Evolutionary conservation across 2,888 invertebrate species (phyloP), one percentile per base, ranked within the genome.

Genomic region (Idaea dimidiata): DNA sequence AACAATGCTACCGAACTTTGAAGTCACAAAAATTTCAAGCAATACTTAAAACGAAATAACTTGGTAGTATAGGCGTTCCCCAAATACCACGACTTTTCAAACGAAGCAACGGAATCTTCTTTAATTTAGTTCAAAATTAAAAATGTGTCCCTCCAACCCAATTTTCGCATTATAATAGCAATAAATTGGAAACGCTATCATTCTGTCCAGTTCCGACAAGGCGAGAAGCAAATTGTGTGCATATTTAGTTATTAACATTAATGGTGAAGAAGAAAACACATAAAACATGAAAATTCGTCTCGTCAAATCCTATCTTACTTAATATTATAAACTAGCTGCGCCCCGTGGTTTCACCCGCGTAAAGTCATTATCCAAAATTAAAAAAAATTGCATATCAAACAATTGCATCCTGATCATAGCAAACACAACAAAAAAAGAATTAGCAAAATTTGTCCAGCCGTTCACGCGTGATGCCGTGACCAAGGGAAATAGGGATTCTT

Each of bases 121-220:
- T 86, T 87, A 85, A 85, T 84, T 86, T 83, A 74, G 79, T 69
- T 74, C 79, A 75, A 83, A 86, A 88, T 89, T 88, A 88, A 87
- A 89, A 89, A 86, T 83, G 79, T 80, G 78, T 75, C 80, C 78
- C 78, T 82, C 62, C 64, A 54, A 77, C 72, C 73, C 74, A 71
- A 84, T 84, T 88, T 82, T 79, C 84, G 85, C 87, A 86, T 82
- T 87, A 79, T 83, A 87, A 84, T 79, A 79, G 80, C 80, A 73
- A 85, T 87, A 84, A 88, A 86, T 85, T 81, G 80, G 76, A 70
- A 80, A 83, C 74, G 77, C 79, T 43, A 43, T 43, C 43, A 43
- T 8, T 43, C 43, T 43, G 10, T 43, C 10, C 43, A 14, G 10
- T 43, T 43, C 43, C 43, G 43, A 43, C 77, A 77, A 81, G 76